Percentiles rank a stretch among this genome's conserved stretches.
Conservation (phyloP, 2,113 vertebrate species). For the Asarcornis scutulata region DNA sequence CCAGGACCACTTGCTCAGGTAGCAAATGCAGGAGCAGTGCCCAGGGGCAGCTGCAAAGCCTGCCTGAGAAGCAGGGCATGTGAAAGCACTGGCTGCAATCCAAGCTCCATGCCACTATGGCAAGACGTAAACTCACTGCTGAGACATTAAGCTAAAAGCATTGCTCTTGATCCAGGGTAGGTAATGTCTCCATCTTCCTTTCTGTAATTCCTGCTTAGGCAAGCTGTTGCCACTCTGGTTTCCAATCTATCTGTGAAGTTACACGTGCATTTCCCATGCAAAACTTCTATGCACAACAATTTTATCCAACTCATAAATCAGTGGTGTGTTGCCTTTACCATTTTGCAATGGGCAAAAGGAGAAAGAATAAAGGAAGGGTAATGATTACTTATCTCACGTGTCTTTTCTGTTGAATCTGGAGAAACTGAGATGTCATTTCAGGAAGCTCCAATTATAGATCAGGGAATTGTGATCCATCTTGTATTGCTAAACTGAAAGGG, state of each 20-base stretch:
- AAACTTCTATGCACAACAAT: neutral
- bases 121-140: neutral
- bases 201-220: neutral
- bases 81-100: neutral
- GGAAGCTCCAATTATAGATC: neutral
- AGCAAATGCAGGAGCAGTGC: accelerated
- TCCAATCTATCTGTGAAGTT: neutral
- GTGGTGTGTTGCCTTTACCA: neutral
- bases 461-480: neutral
- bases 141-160: neutral
- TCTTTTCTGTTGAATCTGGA: neutral
- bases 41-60: neutral
- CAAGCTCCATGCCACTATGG: accelerated
- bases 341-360: neutral
- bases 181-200: neutral
- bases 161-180: neutral
- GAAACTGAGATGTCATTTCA: neutral
- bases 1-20: neutral
- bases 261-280: neutral
- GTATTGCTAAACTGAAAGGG: neutral
- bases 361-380: neutral
- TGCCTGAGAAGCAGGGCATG: neutral
- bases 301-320: neutral
- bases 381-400: neutral
- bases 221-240: neutral